Evolutionary conservation across 37 sponge, comb jelly and placozoan species (phyloP).

Genomic region (Tethya wilhelma): DNA sequence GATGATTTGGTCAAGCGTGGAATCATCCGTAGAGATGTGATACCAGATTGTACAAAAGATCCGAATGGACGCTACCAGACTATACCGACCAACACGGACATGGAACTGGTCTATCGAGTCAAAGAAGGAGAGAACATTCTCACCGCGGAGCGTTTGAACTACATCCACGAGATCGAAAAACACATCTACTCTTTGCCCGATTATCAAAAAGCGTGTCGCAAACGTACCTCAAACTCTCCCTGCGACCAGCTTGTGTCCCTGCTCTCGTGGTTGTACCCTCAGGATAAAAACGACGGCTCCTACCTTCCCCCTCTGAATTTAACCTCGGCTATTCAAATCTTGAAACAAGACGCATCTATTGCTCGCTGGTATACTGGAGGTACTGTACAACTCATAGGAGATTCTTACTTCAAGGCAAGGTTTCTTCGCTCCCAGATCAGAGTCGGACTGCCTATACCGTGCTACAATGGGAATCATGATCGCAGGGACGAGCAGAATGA

Average conservation of each 20-base stretch:
- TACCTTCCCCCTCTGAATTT: neutral
- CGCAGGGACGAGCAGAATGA: conserved; percentile 32
- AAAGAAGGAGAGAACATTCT: conserved; percentile 49
- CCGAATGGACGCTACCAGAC: neutral
- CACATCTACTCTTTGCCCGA: conserved; percentile 18
- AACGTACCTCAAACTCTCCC: neutral
- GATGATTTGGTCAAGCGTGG: neutral
- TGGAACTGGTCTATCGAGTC: conserved; percentile 61
- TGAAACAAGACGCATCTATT: neutral
- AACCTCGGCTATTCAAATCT: neutral
- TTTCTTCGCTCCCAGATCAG: conserved; percentile 58
- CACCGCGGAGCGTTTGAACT: conserved; percentile 24
- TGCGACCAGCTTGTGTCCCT: conserved; percentile 75
- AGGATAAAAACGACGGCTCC: neutral
- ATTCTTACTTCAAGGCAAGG: conserved; percentile 1
- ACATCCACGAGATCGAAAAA: conserved; percentile 61
- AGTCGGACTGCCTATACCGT: conserved; percentile 53
- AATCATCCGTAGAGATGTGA: neutral
- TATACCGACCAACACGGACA: conserved; percentile 6
- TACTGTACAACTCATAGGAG: neutral
- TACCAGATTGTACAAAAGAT: too few relatives aligned
- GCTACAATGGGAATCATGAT: neutral
- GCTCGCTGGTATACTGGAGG: conserved; percentile 61
- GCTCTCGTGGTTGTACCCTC: conserved; percentile 68
- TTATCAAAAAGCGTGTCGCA: conserved; percentile 51